Evolutionary conservation across 2,797 vertebrate species (phyloP).

Genomic region (Syngnathus acus): DNA sequence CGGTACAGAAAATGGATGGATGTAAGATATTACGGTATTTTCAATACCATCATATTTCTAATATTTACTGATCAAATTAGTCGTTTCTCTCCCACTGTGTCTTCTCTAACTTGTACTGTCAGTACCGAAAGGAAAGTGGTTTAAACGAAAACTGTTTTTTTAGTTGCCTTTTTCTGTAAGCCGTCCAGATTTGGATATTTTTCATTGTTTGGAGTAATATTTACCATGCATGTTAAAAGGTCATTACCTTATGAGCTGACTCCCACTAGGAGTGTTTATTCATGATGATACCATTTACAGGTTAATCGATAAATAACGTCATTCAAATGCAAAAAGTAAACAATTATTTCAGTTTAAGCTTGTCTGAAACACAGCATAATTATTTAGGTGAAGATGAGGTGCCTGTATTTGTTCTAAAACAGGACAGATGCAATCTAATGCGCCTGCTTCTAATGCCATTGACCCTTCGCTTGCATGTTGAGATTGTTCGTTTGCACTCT

Average conservation of each 20-base stretch:
- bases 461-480: neutral
- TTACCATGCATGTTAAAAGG: neutral
- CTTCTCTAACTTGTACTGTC: too few species aligned
- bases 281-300: conserved; percentile 46
- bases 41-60: too few species aligned
- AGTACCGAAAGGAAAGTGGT: too few species aligned
- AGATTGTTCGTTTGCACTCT: neutral
- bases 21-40: too few species aligned
- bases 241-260: neutral
- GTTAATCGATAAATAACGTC: neutral
- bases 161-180: too few species aligned
- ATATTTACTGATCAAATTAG: too few species aligned
- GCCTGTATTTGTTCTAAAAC: neutral
- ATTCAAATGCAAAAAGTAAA: conserved; percentile 1
- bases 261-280: conserved; percentile 32
- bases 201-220: neutral
- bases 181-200: neutral
- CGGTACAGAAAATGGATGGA: too few species aligned
- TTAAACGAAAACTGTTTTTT: too few species aligned
- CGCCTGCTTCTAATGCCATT: neutral
- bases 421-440: neutral
- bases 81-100: too few species aligned
- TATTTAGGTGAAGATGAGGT: neutral
- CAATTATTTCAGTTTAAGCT: neutral
- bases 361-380: neutral